Base-by-base conservation (phyloP, 1,140 invertebrate species). In the Sogatella furcifera region DNA sequence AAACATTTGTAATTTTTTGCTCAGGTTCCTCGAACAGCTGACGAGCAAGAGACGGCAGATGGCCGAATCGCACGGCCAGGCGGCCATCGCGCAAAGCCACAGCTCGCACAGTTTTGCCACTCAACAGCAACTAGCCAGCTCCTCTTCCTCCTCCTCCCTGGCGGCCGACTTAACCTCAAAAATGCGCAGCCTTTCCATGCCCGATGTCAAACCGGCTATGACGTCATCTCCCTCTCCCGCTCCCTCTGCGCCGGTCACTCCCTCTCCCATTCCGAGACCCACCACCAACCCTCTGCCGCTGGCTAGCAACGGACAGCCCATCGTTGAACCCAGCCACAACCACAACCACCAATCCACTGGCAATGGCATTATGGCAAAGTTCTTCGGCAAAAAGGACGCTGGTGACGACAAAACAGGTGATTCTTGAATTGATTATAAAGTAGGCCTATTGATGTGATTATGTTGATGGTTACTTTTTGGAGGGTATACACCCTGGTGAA, bases 11-110 rank as follows among this genome's bases (percentile, higher is more conserved):
- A 22, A 22, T 17, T 46, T 62, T 57, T 31, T n/a, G 54, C 63
- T 46, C 46, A 77, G 75, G 68, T 92, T 91, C 72, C 70, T 92
- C 53, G 86, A 90, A 55, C 82, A 82, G 64, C 73, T 91, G 46
- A 82, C 82, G 14, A 84, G 85, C 67, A 84, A 81, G 65, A 76
- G 89, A 61, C 76, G 88, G 56, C 82, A 85, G 66, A 78, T 82
- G 19, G 85, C 85, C 6, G 84, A 89, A 49, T 73, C 71, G 0
- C 73, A 70, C 52, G 67, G 34, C 9, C 34, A 38, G 34, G 34
- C 34, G 34, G 34, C 34, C 9, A 2, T 38, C 3, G 34, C 11
- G 1, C 34, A 38, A 38, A 38, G 34, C 34, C 34, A 38, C 5
- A 38, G 34, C 34, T 38, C 34, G 3, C 9, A 38, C 34, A 38